phyloP scores from a whole-genome alignment of 2,888 invertebrate species.

The Parnassius orleans region DNA sequence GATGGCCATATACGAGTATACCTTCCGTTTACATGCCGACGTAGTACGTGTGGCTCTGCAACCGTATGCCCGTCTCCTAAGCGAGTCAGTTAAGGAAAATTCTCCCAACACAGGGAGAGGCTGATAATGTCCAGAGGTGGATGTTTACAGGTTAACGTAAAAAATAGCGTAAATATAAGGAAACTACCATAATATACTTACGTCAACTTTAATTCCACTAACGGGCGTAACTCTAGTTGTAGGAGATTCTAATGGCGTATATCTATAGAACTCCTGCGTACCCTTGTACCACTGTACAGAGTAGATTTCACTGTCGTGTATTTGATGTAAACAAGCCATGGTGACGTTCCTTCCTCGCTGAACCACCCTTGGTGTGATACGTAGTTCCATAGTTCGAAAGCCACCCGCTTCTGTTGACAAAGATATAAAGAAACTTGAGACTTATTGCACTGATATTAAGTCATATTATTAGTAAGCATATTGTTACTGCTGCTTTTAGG shows the following conservation, averaged over 20 bases:
- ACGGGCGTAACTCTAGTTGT: slow-evolving; percentile 86
- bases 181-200: slow-evolving; percentile 76
- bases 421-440: slow-evolving; percentile 2
- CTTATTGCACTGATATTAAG: no score
- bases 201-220: slow-evolving; percentile 89
- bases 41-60: no score
- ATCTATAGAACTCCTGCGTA: slow-evolving; percentile 90
- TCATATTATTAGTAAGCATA: no score
- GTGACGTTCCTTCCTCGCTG: slow-evolving; percentile 85
- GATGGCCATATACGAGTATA: no score
- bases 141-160: no score
- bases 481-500: no score
- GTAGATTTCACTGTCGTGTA: slow-evolving; percentile 88
- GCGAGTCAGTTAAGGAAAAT: no score
- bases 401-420: slow-evolving; percentile 81
- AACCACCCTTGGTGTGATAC: slow-evolving; percentile 86
- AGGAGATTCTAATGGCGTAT: slow-evolving; percentile 87
- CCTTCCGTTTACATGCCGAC: no score
- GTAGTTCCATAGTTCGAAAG: slow-evolving; percentile 86
- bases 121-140: no score
- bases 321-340: slow-evolving; percentile 87
- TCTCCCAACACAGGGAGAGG: no score
- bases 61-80: no score
- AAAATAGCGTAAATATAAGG: no score
- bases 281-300: slow-evolving; percentile 94